phyloP scores from a whole-genome alignment of 2,113 vertebrate genomes.

The Zeus faber region DNA sequence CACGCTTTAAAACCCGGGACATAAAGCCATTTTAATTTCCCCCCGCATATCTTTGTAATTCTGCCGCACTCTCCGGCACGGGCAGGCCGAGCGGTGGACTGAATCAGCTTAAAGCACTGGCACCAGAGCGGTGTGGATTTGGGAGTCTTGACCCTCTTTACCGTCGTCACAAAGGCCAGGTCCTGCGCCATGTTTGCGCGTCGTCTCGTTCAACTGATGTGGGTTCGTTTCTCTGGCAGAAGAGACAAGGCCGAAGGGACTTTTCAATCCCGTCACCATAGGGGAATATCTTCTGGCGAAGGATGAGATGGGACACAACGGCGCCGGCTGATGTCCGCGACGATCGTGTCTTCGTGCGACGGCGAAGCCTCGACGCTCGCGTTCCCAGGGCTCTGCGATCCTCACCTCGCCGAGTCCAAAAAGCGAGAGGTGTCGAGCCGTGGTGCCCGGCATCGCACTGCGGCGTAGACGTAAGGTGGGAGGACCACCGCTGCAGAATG shows the following conservation, averaged over 20 bases:
- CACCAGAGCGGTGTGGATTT: not conserved
- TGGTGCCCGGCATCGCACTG: too few relatives aligned
- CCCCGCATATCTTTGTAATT: constrained; percentile 53
- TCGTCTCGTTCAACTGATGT: constrained; percentile 12
- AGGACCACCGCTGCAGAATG: not conserved
- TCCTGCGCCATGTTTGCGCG: too few relatives aligned
- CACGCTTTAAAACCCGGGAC: constrained; percentile 63
- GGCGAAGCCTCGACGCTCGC: too few relatives aligned
- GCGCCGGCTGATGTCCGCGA: too few relatives aligned
- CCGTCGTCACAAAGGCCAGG: constrained; percentile 1
- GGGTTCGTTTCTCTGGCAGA: constrained; percentile 16
- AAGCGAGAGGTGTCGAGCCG: too few relatives aligned
- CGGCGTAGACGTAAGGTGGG: not conserved
- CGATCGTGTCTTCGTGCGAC: too few relatives aligned
- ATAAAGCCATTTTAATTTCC: constrained; percentile 71
- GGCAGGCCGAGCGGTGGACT: constrained; percentile 33
- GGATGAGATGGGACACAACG: too few relatives aligned
- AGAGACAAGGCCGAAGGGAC: constrained; percentile 43
- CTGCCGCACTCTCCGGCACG: constrained; percentile 23
- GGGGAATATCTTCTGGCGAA: too few relatives aligned
- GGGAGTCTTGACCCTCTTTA: constrained; percentile 18
- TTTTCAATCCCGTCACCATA: not conserved
- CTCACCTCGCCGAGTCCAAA: too few relatives aligned
- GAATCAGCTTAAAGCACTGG: constrained; percentile 26
- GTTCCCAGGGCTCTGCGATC: too few relatives aligned